These are phyloP conservation scores for Pseudomyrmex sp. DNA, from an alignment of 1,140 invertebrate species.

Conservation along the genomic window DNA sequence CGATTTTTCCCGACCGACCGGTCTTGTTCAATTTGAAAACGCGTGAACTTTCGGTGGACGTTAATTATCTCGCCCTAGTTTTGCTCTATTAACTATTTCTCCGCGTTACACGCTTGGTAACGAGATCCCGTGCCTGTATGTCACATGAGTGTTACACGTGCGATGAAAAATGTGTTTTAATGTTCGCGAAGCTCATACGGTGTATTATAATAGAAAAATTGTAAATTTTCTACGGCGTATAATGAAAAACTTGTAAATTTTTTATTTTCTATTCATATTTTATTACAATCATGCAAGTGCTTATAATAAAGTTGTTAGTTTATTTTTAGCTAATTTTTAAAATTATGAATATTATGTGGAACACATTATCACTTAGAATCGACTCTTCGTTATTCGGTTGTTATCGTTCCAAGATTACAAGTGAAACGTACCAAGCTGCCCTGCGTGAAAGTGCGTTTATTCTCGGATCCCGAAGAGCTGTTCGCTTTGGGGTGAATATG, in stretches of 20 bases:
- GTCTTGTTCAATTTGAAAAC: not conserved
- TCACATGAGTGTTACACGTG: slow-evolving; percentile 4
- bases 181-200: not conserved
- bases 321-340: no score
- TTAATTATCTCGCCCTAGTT: slow-evolving; percentile 54
- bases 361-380: not conserved
- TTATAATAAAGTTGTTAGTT: no score
- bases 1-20: slow-evolving; percentile 11
- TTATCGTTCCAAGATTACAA: not conserved
- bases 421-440: not conserved
- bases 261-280: not conserved
- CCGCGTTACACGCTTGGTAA: slow-evolving; percentile 25
- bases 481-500: not conserved
- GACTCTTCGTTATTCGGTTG: not conserved
- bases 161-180: slow-evolving; percentile 16
- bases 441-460: slow-evolving; percentile 14
- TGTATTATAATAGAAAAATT: not conserved
- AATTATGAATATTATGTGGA: not conserved
- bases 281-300: no score
- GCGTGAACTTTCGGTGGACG: slow-evolving; percentile 21
- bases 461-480: slow-evolving; percentile 11
- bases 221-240: not conserved
- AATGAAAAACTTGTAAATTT: not conserved
- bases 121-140: not conserved
- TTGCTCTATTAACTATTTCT: slow-evolving; percentile 32